Percentiles rank a stretch among this genome's conserved stretches.
Evolutionary conservation across 2,113 vertebrate species (phyloP).

Genomic region (Gulo gulo): DNA sequence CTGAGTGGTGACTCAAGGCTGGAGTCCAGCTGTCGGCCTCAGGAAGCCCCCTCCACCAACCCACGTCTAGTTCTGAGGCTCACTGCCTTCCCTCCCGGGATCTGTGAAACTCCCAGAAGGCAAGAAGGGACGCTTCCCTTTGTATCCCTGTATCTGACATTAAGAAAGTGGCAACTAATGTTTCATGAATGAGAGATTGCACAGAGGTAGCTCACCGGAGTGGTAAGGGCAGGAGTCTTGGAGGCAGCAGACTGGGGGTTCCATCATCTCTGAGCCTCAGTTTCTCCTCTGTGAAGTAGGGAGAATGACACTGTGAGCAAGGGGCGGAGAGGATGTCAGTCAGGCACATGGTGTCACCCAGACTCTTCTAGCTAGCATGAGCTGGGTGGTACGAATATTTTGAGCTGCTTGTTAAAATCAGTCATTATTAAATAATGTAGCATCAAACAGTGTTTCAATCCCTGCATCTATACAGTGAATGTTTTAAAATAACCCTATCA

Average conservation of each 20-base stretch:
- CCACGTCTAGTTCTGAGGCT: neutral
- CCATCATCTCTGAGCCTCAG: neutral
- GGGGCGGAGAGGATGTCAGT: neutral
- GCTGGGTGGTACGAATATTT: neutral
- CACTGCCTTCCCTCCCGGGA: neutral
- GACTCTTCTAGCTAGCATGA: neutral
- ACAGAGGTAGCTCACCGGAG: neutral
- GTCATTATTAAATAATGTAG: neutral
- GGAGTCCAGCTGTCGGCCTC: neutral
- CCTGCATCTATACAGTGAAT: neutral
- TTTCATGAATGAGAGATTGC: neutral
- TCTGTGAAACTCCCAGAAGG: neutral
- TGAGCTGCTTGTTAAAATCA: neutral
- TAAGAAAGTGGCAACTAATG: neutral
- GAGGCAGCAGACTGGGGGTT: neutral
- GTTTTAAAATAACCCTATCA: neutral
- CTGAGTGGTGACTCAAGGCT: accelerated
- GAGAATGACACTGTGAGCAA: neutral
- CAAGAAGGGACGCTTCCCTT: neutral
- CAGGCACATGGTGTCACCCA: neutral
- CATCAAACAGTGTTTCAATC: neutral
- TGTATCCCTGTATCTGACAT: neutral
- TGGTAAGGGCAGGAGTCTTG: neutral
- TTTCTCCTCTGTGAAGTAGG: neutral
- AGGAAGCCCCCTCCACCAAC: accelerated